Percentiles rank a stretch among this genome's conserved stretches.
These are phyloP conservation scores for Kryptopterus vitreolus DNA, from an alignment of 2,797 vertebrate species.

Conservation along the genomic window DNA sequence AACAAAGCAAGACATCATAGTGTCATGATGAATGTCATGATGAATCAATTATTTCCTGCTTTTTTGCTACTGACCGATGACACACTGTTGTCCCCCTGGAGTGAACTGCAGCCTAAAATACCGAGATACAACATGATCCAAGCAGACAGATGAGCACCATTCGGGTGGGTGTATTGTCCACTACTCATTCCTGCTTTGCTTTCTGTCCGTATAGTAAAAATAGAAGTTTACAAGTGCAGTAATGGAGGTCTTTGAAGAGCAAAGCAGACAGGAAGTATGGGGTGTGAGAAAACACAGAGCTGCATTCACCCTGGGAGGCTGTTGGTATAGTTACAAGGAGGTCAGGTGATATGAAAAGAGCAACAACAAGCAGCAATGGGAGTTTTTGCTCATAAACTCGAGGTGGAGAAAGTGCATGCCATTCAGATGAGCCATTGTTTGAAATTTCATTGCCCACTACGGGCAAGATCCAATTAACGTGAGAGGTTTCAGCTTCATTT, in stretches of 20 bases:
- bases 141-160: slow-evolving; percentile 41
- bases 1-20: background rate
- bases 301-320: slow-evolving; percentile 43
- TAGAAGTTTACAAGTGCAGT: slow-evolving; percentile 46
- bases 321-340: slow-evolving; percentile 45
- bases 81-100: background rate
- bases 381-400: background rate
- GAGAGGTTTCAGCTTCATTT: background rate
- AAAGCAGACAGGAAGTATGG: slow-evolving; percentile 41
- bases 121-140: slow-evolving; percentile 26
- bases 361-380: background rate
- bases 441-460: background rate
- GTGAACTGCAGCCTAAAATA: slow-evolving; percentile 2
- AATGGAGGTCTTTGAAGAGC: slow-evolving; percentile 32
- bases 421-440: background rate
- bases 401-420: background rate
- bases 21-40: background rate
- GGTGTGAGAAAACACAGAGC: slow-evolving; percentile 39
- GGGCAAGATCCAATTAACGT: background rate
- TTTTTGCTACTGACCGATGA: background rate
- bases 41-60: background rate
- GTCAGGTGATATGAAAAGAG: slow-evolving; percentile 7
- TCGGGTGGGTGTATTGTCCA: background rate
- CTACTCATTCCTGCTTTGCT: background rate
- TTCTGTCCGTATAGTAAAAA: slow-evolving; percentile 44